A percentile compares a stretch with the other conserved stretches of the same genome.
Conservation (phyloP, 2,888 invertebrate genomes). For the Tenthredo scrophulariae region DNA sequence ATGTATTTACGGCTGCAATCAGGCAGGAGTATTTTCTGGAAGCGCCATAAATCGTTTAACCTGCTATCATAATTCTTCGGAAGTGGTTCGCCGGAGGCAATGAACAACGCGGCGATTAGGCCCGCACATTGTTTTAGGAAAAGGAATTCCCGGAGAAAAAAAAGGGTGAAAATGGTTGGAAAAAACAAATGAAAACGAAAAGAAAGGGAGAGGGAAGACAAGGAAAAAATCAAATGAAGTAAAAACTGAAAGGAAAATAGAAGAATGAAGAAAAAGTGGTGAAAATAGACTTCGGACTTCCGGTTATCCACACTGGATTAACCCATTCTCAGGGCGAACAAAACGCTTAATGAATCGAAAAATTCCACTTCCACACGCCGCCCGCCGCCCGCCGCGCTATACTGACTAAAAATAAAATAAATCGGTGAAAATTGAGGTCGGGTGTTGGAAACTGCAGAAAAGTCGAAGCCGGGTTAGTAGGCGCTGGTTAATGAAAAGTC, state of each 20-base stretch:
- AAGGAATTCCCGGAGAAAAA: constrained; percentile 51
- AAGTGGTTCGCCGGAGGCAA: constrained; percentile 38
- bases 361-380: constrained; percentile 60
- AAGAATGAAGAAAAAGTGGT: constrained; percentile 22
- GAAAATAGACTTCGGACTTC: constrained; percentile 59
- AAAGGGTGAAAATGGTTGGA: constrained; percentile 28
- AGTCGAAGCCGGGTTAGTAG: constrained; percentile 17
- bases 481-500: constrained; percentile 69
- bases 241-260: constrained; percentile 27
- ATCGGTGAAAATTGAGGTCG: constrained; percentile 40
- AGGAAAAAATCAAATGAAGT: constrained; percentile 45
- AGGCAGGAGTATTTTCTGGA: constrained; percentile 32
- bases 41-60: constrained; percentile 37
- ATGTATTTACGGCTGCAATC: constrained; percentile 48
- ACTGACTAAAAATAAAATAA: constrained; percentile 33
- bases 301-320: constrained; percentile 69
- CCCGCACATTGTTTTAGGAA: constrained; percentile 46
- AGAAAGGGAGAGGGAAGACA: constrained; percentile 28
- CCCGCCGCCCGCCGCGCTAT: not conserved
- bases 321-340: constrained; percentile 66
- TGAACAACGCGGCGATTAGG: constrained; percentile 53
- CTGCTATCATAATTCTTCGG: constrained; percentile 50
- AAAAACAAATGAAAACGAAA: not conserved
- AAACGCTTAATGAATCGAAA: constrained; percentile 72
- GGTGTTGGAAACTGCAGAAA: not conserved